Evolutionary conservation across 2,113 vertebrate species (phyloP).

Genomic region (Dipodomys merriami): DNA sequence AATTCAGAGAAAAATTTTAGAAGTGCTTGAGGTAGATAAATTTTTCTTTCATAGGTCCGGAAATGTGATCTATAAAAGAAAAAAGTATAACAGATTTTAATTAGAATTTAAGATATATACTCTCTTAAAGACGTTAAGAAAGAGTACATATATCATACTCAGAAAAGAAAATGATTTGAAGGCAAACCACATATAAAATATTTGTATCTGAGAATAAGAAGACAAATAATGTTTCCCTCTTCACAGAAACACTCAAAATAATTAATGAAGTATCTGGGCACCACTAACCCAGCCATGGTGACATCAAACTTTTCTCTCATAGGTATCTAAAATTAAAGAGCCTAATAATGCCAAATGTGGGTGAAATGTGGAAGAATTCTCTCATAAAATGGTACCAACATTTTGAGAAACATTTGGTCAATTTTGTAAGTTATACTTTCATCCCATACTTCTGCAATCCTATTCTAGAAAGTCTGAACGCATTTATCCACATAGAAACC

Average conservation of each 20-base stretch:
- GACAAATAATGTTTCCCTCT: neutral
- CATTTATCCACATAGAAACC: neutral
- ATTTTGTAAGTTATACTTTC: neutral
- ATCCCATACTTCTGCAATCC: neutral
- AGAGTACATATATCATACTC: neutral
- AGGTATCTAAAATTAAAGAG: neutral
- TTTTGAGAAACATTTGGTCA: neutral
- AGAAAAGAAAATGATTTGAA: neutral
- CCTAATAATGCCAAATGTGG: neutral
- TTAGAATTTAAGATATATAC: neutral
- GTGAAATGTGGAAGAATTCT: neutral
- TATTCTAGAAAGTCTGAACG: neutral
- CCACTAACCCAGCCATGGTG: neutral
- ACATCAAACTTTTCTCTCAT: too few relatives aligned
- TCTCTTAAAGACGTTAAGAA: neutral
- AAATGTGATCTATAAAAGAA: neutral
- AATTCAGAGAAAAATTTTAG: neutral
- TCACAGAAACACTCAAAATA: neutral
- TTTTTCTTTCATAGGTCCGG: neutral
- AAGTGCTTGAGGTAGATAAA: neutral
- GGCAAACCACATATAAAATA: neutral
- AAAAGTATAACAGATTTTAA: neutral
- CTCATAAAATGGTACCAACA: neutral
- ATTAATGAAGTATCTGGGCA: slow-evolving; percentile 8
- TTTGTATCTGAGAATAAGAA: slow-evolving; percentile 14